Conservation (phyloP, 2,888 invertebrate genomes). For the Ferrisia virgata region DNA sequence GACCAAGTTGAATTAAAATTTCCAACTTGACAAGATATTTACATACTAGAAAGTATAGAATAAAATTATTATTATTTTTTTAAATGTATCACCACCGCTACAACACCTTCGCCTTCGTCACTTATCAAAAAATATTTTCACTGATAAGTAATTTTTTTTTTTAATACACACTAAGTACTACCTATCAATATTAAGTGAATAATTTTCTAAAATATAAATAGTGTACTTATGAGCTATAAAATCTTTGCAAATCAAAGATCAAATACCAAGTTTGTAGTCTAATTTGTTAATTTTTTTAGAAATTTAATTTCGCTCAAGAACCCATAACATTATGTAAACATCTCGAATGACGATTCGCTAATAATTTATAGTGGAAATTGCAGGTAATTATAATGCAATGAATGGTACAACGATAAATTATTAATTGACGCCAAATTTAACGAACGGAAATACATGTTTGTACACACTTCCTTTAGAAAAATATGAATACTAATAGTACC, state of each 20-base stretch:
- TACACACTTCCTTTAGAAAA: constrained; percentile 37
- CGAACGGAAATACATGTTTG: constrained; percentile 37
- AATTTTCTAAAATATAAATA: too few relatives aligned
- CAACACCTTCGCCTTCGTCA: too few relatives aligned
- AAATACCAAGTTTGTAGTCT: not conserved
- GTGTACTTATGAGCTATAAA: too few relatives aligned
- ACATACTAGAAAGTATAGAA: not conserved
- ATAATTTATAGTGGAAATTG: not conserved
- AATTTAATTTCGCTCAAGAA: not conserved
- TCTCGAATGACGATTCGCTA: not conserved
- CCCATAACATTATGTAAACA: too few relatives aligned
- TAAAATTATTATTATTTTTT: too few relatives aligned
- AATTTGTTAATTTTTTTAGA: too few relatives aligned
- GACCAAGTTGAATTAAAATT: constrained; percentile 14
- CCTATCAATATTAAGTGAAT: too few relatives aligned
- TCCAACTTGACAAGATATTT: not conserved
- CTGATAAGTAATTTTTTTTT: too few relatives aligned
- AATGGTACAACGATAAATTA: constrained; percentile 36
- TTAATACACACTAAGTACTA: too few relatives aligned
- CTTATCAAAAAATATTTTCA: too few relatives aligned
- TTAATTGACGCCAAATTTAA: constrained; percentile 43
- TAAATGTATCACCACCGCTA: too few relatives aligned
- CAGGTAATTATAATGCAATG: constrained; percentile 32
- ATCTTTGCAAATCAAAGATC: too few relatives aligned
- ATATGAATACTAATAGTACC: constrained; percentile 27